phyloP scores from a whole-genome alignment of 2,113 vertebrate genomes.

The Lophius piscatorius region DNA sequence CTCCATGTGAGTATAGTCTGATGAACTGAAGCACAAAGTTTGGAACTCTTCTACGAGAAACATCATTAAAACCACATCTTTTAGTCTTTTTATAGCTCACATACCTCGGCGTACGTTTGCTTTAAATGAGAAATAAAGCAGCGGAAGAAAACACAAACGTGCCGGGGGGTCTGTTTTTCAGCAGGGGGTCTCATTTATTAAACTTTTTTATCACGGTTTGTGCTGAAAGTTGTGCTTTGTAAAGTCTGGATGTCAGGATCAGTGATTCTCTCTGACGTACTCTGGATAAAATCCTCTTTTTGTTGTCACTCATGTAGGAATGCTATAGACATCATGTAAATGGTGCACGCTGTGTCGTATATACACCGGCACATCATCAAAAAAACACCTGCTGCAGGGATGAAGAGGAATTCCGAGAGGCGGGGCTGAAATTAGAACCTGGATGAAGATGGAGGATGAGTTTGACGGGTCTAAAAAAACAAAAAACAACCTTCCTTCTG shows the following conservation, averaged over 20 bases:
- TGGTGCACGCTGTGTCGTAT: constrained; percentile 41
- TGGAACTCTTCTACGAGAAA: too few relatives aligned
- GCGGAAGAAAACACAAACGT: constrained; percentile 30
- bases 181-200: constrained; percentile 56
- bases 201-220: constrained; percentile 35
- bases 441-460: constrained; percentile 4
- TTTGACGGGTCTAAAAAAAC: too few relatives aligned
- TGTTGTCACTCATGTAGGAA: constrained; percentile 44
- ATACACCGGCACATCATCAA: constrained; percentile 51
- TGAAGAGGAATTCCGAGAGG: too few relatives aligned
- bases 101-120: too few relatives aligned
- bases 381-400: neutral
- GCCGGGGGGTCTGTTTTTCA: constrained; percentile 36
- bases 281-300: constrained; percentile 44
- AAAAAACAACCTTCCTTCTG: too few relatives aligned
- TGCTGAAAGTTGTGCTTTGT: constrained; percentile 41
- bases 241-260: constrained; percentile 29
- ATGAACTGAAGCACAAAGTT: too few relatives aligned
- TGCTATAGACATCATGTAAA: constrained; percentile 47
- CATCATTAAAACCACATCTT: too few relatives aligned
- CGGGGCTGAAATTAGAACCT: neutral
- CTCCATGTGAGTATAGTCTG: too few relatives aligned
- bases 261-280: constrained; percentile 14
- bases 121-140: too few relatives aligned
- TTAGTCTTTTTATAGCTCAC: too few relatives aligned